Evolutionary conservation across 2,113 vertebrate species (phyloP).

Genomic region (Microtus pennsylvanicus): DNA sequence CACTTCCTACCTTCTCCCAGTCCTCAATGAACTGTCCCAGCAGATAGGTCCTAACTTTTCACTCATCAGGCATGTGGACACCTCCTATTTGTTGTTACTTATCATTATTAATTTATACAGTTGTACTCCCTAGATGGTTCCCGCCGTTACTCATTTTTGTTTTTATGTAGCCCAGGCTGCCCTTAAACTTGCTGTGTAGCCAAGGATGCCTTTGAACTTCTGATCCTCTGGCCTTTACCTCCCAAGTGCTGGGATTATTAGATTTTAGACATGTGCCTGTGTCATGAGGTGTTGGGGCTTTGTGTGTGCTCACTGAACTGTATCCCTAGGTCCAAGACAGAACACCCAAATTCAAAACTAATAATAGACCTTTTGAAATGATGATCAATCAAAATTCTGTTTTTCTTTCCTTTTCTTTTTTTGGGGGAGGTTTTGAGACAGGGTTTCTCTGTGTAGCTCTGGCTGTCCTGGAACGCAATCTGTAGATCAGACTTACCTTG

Average conservation of each 20-base stretch:
- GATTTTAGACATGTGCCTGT: background rate
- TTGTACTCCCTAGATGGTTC: background rate
- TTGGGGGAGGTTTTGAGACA: background rate
- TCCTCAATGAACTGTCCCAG: background rate
- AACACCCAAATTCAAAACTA: conserved; percentile 1
- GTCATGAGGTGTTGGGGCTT: background rate
- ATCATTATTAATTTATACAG: conserved; percentile 30
- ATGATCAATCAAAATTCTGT: background rate
- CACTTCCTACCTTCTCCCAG: background rate
- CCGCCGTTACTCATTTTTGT: background rate
- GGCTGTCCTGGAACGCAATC: background rate
- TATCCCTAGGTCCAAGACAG: background rate
- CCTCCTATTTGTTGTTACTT: background rate
- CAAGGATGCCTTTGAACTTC: background rate
- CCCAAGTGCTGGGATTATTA: too few species aligned
- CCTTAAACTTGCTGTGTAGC: too few species aligned
- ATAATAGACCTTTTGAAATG: background rate
- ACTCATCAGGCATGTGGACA: background rate
- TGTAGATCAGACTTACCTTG: too few species aligned
- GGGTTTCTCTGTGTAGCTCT: background rate
- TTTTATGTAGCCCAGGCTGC: background rate
- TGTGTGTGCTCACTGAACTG: background rate
- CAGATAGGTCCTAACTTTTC: background rate
- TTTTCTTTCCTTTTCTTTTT: too few species aligned
- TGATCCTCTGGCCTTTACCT: background rate